Evolutionary conservation across 1,140 invertebrate genomes (phyloP).

Genomic region (Oryctes rhinoceros): DNA sequence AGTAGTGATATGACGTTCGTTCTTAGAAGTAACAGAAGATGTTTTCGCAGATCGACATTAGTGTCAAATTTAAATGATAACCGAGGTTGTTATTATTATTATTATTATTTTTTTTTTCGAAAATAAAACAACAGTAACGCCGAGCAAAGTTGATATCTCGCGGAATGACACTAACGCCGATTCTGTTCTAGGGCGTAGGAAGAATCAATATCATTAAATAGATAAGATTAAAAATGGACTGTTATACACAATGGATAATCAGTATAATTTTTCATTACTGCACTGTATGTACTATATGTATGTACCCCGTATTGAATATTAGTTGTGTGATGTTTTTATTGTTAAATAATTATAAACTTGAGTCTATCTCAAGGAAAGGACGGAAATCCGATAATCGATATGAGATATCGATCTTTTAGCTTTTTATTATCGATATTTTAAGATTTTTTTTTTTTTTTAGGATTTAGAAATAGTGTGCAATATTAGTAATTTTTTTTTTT

Average conservation of each 20-base stretch:
- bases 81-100: no score
- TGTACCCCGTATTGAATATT: background rate
- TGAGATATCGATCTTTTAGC: background rate
- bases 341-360: no score
- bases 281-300: background rate
- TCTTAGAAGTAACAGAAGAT: background rate
- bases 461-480: slow-evolving; percentile 23
- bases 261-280: slow-evolving; percentile 19
- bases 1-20: slow-evolving; percentile 43
- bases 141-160: no score
- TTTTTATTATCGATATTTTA: background rate
- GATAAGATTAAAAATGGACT: slow-evolving; percentile 25
- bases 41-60: slow-evolving; percentile 37
- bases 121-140: no score
- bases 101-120: no score
- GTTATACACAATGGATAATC: slow-evolving; percentile 23
- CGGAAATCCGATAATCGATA: no score
- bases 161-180: background rate
- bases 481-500: slow-evolving; percentile 5
- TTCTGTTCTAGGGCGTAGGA: background rate
- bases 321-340: background rate
- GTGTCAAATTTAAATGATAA: background rate
- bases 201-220: slow-evolving; percentile 29
- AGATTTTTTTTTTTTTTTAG: background rate
- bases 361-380: no score